Evolutionary conservation across 2,888 invertebrate species (phyloP), one percentile per base, ranked within the genome.

Genomic region (Melikaiella ostensackeni): DNA sequence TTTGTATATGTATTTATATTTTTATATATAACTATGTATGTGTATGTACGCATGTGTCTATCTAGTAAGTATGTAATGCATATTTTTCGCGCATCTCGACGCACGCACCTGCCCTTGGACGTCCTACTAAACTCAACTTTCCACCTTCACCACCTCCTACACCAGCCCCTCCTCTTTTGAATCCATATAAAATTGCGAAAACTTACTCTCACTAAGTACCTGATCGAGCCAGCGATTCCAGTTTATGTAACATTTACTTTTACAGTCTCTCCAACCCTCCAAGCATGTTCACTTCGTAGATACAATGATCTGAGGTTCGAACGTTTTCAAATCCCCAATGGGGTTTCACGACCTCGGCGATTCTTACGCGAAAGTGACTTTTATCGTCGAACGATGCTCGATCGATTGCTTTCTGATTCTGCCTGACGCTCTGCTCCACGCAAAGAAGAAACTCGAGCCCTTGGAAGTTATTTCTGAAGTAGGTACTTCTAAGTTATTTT

Each of bases 61-160:
- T 8, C 55, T 50, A 55, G 16, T 74, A 59, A 2, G 33, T 55
- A 33, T 74, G 35, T 3, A 27, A 42, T 66, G 42, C 24, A 42
- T 66, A 66, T 70, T 70, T n/a, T 64, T 64, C 42, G 50, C 70
- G 50, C 33, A 70, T 50, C 50, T 70, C 50, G 50, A 70, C 33
- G 70, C 33, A 70, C 46, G 50, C 70, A 70, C 50, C 70, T 70
- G 70, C 50, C 70, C 70, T 70, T 70, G 70, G 70, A 70, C 50
- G 30, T 46, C 24, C 46, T 30, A 19, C 27, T 59, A 27, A 59
- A 27, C 59, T 59, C 27, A 59, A 30, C 13, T 50, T 70, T 70
- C 50, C 50, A 19, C 5, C n/a, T 50, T 30, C n/a, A 66, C 24
- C 42, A n/a, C 42, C 66, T 42, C 19, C 42, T 16, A 5, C 42